Evolutionary conservation across 2,113 vertebrate genomes (phyloP).

Genomic region (Xenus cinereus): DNA sequence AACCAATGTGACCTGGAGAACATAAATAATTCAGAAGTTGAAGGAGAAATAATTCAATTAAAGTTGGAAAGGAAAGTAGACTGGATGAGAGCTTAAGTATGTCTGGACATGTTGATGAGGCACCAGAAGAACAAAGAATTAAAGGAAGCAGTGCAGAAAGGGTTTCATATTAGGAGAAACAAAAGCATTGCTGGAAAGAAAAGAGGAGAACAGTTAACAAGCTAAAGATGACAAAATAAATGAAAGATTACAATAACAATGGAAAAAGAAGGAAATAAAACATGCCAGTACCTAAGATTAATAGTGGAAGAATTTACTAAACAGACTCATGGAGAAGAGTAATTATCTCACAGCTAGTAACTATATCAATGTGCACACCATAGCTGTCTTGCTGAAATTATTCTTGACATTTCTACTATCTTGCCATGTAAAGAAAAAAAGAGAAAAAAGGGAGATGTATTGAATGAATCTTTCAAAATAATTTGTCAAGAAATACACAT

Average conservation of each 20-base stretch:
- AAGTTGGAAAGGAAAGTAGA: background rate
- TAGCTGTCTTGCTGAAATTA: background rate
- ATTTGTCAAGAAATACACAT: background rate
- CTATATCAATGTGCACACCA: background rate
- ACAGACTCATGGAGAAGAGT: background rate
- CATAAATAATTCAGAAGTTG: background rate
- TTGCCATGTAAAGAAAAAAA: background rate
- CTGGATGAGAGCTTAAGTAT: background rate
- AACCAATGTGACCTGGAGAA: background rate
- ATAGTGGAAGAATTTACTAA: background rate
- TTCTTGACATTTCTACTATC: background rate
- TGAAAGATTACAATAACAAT: background rate
- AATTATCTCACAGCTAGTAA: background rate
- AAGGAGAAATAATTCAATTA: background rate
- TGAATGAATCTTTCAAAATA: background rate
- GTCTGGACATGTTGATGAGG: background rate
- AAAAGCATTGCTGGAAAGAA: background rate
- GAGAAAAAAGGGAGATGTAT: background rate
- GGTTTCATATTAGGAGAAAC: background rate
- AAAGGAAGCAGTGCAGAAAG: background rate
- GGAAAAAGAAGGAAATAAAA: background rate
- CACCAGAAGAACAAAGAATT: background rate
- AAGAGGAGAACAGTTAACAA: background rate
- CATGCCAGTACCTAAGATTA: background rate
- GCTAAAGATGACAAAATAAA: background rate